phyloP scores from a whole-genome alignment of 2,888 invertebrate species.

The Notodonta ziczac region DNA sequence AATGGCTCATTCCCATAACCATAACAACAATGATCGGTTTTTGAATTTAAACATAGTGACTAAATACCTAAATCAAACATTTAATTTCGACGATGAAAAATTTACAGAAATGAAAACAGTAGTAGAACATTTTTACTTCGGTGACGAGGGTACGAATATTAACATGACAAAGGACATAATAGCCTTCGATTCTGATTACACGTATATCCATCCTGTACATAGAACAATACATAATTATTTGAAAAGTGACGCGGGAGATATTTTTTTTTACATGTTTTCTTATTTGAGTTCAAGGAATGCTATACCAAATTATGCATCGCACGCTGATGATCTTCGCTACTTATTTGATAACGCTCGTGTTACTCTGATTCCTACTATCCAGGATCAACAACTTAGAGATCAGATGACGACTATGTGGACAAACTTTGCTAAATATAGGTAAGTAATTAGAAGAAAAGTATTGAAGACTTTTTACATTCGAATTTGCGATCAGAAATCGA shows the following conservation, averaged over 20 bases:
- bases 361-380: not conserved
- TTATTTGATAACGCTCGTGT: not conserved
- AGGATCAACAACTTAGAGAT: not conserved
- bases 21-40: not conserved
- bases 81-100: not conserved
- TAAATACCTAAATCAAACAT: not conserved
- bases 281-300: not conserved
- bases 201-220: not conserved
- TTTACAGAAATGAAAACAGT: not conserved
- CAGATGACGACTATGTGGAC: slow-evolving; percentile 6
- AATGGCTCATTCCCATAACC: not conserved
- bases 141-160: not conserved
- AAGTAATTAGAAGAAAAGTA: not conserved
- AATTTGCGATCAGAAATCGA: too few species aligned
- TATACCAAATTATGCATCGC: not conserved
- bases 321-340: not conserved
- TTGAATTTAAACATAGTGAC: not conserved
- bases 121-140: not conserved
- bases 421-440: slow-evolving; percentile 5
- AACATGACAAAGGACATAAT: not conserved
- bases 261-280: not conserved
- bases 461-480: too few species aligned
- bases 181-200: slow-evolving; percentile 2
- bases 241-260: not conserved
- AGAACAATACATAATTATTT: not conserved